A percentile compares a stretch with the other conserved stretches of the same genome.
Evolutionary conservation across 2,888 invertebrate species (phyloP).

Genomic region (Caprella mutica): DNA sequence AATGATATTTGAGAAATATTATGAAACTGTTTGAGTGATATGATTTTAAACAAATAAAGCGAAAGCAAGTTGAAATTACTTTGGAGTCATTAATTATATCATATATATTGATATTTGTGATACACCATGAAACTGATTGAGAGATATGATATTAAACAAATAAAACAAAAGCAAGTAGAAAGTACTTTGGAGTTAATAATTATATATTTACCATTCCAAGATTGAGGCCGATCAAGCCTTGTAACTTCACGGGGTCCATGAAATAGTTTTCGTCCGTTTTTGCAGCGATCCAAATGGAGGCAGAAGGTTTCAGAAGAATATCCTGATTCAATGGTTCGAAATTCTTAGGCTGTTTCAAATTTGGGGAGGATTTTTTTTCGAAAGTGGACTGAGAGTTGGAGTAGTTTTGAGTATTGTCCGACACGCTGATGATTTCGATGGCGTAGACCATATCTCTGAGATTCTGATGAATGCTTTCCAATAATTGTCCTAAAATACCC

Average conservation of each 20-base stretch:
- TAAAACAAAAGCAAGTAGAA: too few relatives aligned
- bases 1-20: too few relatives aligned
- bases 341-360: background rate
- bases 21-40: too few relatives aligned
- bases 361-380: background rate
- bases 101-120: too few relatives aligned
- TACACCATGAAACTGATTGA: too few relatives aligned
- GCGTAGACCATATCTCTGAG: constrained; percentile 5
- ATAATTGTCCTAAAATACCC: constrained; percentile 16
- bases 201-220: background rate
- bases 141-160: too few relatives aligned
- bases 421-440: constrained; percentile 23
- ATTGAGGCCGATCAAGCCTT: constrained; percentile 16
- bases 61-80: too few relatives aligned
- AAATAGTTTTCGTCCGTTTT: background rate
- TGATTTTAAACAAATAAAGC: too few relatives aligned
- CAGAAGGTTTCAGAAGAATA: background rate
- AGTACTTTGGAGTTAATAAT: background rate
- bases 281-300: constrained; percentile 17
- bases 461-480: constrained; percentile 8
- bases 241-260: constrained; percentile 15
- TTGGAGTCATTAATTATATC: too few relatives aligned
- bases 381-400: background rate
- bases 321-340: background rate
- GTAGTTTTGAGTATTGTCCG: background rate